Base-by-base conservation (phyloP, 2,113 vertebrate genomes). In the Apodemus sylvaticus region DNA sequence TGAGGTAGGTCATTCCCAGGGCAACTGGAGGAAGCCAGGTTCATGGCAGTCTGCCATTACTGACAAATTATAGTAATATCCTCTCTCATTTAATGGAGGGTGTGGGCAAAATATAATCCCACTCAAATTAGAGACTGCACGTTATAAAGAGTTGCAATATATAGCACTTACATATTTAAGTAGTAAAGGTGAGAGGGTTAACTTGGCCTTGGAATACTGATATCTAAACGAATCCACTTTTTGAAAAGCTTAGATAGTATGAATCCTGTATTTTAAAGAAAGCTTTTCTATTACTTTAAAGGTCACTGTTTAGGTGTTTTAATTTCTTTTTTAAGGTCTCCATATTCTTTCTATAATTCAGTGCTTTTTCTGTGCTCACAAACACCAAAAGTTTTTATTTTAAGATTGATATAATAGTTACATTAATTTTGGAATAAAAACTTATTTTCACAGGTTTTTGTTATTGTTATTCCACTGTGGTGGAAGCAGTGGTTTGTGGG, bases 31-130 rank as follows among this genome's bases (percentile, higher is more conserved):
- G n/a, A 0, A 2, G 3, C 70, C 24, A n/a, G 22, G 76, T n/a
- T 48, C 42, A 62, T 53, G 39, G 89, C 24, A 86, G 0, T 22
- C 79, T 94, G 29, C n/a, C 68, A 86, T 83, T 62, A 83, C 51
- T 95, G 45, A 90, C 95, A 96, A 92, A 86, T 48, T 55, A 17
- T 53, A 39, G 19, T 86, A 95, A 94, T 94, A 88, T 87, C 88
- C 34, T 89, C 62, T 95, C 55, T 58, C 73, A 85, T 34, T 55
- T 94, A 90, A 34, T 96, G 82, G 36, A 60, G 89, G 93, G 36
- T 17, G 42, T 94, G 58, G 71, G 42, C 74, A 89, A 31, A 85
- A 76, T 64, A 68, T 68, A 95, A 91, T 89, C n/a, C n/a, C 29
- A 91, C 39, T 93, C 64, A 91, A 96, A 95, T 95, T 92, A 95